Conservation (phyloP, 2,888 invertebrate species). For the Stenolophus ochropezus region DNA sequence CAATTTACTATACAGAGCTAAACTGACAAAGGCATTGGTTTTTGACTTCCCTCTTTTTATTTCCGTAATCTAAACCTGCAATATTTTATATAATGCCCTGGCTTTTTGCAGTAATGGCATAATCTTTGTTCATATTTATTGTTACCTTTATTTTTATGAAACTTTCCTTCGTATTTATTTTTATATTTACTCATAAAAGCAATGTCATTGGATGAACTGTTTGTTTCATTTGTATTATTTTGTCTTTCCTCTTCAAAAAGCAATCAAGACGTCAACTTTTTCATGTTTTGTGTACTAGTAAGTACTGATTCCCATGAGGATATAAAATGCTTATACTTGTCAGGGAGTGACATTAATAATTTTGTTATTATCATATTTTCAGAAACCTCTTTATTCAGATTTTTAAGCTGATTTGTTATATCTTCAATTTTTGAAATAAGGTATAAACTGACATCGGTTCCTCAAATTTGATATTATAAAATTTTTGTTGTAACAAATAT, state of each 20-base stretch:
- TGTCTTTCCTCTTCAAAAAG: slow-evolving; percentile 63
- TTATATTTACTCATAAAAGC: neutral
- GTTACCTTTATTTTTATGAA: neutral
- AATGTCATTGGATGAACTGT: neutral
- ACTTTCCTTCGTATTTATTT: neutral
- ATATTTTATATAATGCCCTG: slow-evolving; percentile 33
- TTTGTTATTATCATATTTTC: slow-evolving; percentile 67
- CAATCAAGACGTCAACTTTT: slow-evolving; percentile 63
- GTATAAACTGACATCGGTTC: no score
- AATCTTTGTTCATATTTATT: neutral
- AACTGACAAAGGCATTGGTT: neutral
- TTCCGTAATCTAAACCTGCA: slow-evolving; percentile 8
- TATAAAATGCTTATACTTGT: slow-evolving; percentile 67
- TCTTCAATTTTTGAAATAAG: slow-evolving; percentile 64
- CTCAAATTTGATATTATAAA: no score
- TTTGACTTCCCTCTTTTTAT: neutral
- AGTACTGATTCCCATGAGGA: slow-evolving; percentile 66
- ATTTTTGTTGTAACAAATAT: no score
- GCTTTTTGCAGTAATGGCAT: slow-evolving; percentile 29
- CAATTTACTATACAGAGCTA: neutral
- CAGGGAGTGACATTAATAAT: slow-evolving; percentile 67
- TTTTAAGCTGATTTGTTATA: slow-evolving; percentile 59
- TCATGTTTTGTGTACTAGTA: slow-evolving; percentile 60
- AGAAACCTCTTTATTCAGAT: slow-evolving; percentile 65
- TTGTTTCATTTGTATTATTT: neutral